These are phyloP conservation scores for Megaceryle alcyon DNA, from an alignment of 2,797 vertebrate genomes.

Conservation along the genomic window DNA sequence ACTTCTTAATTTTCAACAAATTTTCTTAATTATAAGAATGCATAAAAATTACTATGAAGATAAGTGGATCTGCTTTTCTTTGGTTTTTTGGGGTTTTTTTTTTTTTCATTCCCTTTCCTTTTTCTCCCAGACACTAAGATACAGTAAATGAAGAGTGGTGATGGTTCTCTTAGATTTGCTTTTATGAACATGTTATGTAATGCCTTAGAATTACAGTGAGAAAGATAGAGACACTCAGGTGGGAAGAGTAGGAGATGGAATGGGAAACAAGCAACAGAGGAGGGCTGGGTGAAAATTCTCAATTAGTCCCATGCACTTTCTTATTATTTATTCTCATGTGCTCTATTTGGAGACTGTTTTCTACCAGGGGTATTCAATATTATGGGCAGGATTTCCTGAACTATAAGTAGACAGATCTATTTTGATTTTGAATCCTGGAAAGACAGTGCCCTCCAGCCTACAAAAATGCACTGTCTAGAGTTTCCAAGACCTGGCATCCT, in stretches of 20 bases:
- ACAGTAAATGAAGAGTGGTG: neutral
- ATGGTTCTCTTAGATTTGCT: neutral
- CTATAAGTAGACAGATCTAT: neutral
- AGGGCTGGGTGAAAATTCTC: neutral
- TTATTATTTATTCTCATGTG: neutral
- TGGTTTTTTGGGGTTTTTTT: too few species aligned
- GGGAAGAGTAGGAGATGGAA: rapidly evolving
- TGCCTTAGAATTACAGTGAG: neutral
- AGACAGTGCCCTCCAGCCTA: neutral
- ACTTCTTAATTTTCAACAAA: neutral
- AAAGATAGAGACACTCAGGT: neutral
- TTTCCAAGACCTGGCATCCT: neutral
- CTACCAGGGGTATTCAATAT: neutral
- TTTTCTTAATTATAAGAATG: neutral
- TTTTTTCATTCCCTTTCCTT: rapidly evolving
- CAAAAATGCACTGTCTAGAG: neutral
- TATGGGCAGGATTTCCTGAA: neutral
- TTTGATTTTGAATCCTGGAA: neutral
- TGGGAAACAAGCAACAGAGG: neutral
- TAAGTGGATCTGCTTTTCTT: neutral
- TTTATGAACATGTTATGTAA: neutral
- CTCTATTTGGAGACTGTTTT: neutral
- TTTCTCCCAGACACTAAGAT: neutral
- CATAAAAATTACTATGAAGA: conserved; percentile 25
- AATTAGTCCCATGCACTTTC: neutral